Evolutionary conservation across 2,113 vertebrate genomes (phyloP), one percentile per base, ranked within the genome.

Genomic region (Deroptyus accipitrinus): DNA sequence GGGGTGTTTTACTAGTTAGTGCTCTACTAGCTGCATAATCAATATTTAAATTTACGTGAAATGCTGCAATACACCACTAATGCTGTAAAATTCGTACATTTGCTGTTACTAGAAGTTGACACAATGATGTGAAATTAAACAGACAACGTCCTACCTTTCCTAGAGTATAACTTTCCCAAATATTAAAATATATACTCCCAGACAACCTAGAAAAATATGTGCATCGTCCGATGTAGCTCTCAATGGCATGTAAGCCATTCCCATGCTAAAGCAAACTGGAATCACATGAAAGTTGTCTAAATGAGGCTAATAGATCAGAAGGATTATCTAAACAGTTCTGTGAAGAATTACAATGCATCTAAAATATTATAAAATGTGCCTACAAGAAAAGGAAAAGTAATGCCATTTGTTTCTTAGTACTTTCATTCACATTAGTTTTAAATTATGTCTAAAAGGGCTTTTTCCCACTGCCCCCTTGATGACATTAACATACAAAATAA

Each of bases 201-300:
- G 14, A 54, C 17, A 6, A 82, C 15, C 15, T 41, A 33, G 28
- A 68, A 73, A 76, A 44, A 59, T 35, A 13, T 59, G 57, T 35
- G 57, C 22, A 24, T 10, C 33, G 7, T 59, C 20, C 9, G 2
- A 59, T 35, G 33, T 35, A 59, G 57, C 57, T 59, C 22, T 15
- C 57, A 59, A 23, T 3, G 5, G 11, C 49, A 33, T 1, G 1
- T 18, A 4, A 11, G 7, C 11, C 3, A 8, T 23, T 82, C 13
- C 17, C 11, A 2, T 24, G 17, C 39, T 77, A 61, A 62, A 62
- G 30, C 28, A 46, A 51, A 20, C 6, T 4, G 13, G 22, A 27
- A 61, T 14, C n/a, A 46, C 31, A 9, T 9, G 8, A 31, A 64
- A 46, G 9, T 44, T 35, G 10, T 16, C 18, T 42, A 35, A 20